phyloP scores from a whole-genome alignment of 2,113 vertebrate species.

The Todiramphus saurophagus region DNA sequence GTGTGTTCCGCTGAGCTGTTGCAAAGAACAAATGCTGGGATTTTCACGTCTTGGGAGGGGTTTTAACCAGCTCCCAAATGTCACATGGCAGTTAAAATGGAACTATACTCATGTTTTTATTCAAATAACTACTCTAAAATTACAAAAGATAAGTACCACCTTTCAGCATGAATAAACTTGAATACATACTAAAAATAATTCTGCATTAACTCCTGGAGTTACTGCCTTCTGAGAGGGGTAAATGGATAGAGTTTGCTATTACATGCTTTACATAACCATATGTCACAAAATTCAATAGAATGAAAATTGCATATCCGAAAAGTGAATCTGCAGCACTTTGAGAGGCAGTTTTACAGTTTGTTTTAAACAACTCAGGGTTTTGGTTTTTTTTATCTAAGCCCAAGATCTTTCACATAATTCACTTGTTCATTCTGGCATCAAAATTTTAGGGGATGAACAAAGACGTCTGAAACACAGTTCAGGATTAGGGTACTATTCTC shows the following conservation, averaged over 20 bases:
- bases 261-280: slow-evolving; percentile 47
- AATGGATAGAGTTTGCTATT: slow-evolving; percentile 43
- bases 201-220: slow-evolving; percentile 51
- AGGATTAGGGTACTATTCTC: not conserved
- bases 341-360: not conserved
- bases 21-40: not conserved
- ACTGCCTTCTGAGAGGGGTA: slow-evolving; percentile 43
- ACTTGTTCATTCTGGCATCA: not conserved
- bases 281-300: slow-evolving; percentile 48
- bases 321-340: not conserved
- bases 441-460: not conserved
- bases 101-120: slow-evolving; percentile 67
- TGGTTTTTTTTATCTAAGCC: not conserved
- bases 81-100: slow-evolving; percentile 69
- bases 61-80: slow-evolving; percentile 42
- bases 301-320: not conserved
- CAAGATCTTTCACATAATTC: not conserved
- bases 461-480: not conserved
- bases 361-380: not conserved
- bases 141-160: slow-evolving; percentile 75
- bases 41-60: slow-evolving; percentile 14
- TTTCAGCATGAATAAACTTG: slow-evolving; percentile 74
- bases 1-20: not conserved
- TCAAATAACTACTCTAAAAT: slow-evolving; percentile 71
- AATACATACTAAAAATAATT: slow-evolving; percentile 72